phyloP scores from a whole-genome alignment of 2,113 vertebrate genomes.

The Chionis minor region DNA sequence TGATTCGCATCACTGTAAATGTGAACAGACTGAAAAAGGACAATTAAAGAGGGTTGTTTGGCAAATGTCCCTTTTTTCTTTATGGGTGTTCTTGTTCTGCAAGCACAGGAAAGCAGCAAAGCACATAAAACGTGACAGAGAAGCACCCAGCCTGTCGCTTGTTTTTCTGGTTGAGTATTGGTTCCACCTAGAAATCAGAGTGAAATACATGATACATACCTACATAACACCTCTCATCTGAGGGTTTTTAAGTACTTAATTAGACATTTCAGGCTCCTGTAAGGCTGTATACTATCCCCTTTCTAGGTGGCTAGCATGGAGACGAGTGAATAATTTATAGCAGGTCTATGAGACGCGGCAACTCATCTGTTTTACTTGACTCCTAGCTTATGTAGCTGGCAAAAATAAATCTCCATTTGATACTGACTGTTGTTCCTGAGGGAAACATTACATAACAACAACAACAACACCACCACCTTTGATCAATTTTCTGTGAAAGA shows the following conservation, averaged over 20 bases:
- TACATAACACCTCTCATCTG: background rate
- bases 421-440: background rate
- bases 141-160: background rate
- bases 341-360: background rate
- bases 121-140: background rate
- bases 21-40: background rate
- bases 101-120: background rate
- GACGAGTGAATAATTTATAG: background rate
- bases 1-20: background rate
- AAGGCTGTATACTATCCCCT: background rate
- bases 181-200: background rate
- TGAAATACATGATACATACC: background rate
- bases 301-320: background rate
- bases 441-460: background rate
- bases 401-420: background rate
- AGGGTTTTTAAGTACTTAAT: background rate
- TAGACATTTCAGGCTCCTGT: background rate
- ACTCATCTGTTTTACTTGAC: background rate
- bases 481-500: background rate
- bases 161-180: background rate
- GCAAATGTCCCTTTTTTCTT: background rate
- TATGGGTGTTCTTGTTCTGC: background rate
- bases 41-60: background rate
- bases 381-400: background rate
- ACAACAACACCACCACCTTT: accelerated